phyloP scores from a whole-genome alignment of 92 coral and sea anemone genomes.

The Epizoanthus fatuus region DNA sequence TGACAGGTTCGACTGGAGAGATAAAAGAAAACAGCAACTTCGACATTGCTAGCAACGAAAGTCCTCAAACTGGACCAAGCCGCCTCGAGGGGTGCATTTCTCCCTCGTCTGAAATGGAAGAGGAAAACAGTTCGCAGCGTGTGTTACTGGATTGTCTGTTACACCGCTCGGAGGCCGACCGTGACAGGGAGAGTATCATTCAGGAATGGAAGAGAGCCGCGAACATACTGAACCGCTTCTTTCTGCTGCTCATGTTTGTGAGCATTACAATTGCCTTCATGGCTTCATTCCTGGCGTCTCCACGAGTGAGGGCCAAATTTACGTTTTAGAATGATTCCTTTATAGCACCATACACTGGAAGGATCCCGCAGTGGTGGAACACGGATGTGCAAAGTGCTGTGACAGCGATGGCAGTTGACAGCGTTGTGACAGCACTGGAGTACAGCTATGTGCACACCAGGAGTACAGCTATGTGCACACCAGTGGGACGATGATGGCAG shows the following conservation, averaged over 20 bases:
- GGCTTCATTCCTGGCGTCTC: constrained; percentile 72
- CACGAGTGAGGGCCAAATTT: constrained; percentile 61
- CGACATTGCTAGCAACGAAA: not conserved
- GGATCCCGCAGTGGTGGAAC: no score
- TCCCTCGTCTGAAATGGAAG: not conserved
- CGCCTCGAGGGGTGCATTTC: not conserved
- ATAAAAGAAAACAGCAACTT: not conserved
- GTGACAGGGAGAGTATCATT: constrained; percentile 60
- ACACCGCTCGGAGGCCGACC: constrained; percentile 41
- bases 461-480: no score
- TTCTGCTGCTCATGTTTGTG: constrained; percentile 66
- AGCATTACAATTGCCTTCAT: constrained; percentile 78
- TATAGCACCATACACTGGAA: no score
- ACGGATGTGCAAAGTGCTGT: no score
- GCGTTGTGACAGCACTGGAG: no score
- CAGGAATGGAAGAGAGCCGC: constrained; percentile 93
- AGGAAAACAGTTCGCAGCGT: not conserved
- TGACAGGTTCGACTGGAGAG: not conserved
- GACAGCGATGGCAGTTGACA: no score
- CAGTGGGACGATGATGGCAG: no score
- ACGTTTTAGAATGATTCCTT: not conserved
- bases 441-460: no score
- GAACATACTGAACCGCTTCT: constrained; percentile 79
- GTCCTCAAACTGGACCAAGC: not conserved
- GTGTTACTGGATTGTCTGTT: constrained; percentile 22